Percentiles rank a stretch among this genome's conserved stretches.
Evolutionary conservation across 2,797 vertebrate species (phyloP).

Genomic region (Zalophus californianus): DNA sequence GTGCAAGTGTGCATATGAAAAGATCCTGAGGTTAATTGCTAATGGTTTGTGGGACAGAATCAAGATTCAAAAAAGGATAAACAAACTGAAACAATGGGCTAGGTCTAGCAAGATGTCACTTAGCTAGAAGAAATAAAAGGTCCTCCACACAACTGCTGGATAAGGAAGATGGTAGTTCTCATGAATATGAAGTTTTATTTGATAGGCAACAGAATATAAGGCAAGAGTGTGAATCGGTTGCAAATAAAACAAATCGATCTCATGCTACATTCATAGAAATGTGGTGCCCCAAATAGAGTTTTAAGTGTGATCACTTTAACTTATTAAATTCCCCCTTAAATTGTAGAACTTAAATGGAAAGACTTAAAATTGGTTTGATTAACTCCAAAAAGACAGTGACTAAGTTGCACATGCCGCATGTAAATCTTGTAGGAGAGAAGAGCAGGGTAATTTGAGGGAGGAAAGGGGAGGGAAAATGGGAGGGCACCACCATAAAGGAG

Average conservation of each 20-base stretch:
- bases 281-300: neutral
- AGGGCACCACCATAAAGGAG: neutral
- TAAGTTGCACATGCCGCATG: neutral
- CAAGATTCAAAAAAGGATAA: constrained; percentile 22
- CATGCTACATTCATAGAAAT: constrained; percentile 23
- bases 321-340: constrained; percentile 21
- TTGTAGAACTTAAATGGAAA: constrained; percentile 25
- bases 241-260: neutral
- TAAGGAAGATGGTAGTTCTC: neutral
- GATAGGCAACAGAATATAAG: constrained; percentile 50
- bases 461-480: neutral
- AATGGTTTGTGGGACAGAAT: neutral
- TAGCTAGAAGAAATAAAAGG: constrained; percentile 24
- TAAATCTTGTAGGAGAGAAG: neutral
- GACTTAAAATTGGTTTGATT: constrained; percentile 33
- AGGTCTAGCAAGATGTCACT: neutral
- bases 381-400: constrained; percentile 15
- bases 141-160: neutral
- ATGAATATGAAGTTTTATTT: constrained; percentile 28
- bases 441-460: neutral
- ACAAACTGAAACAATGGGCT: neutral
- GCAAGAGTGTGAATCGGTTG: neutral
- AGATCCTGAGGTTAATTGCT: constrained; percentile 40
- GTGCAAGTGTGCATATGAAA: neutral
- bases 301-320: constrained; percentile 12